Percentiles rank a stretch among this genome's conserved stretches.
These are phyloP conservation scores for Rhamnusium bicolor DNA, from an alignment of 2,888 invertebrate species.

Conservation along the genomic window DNA sequence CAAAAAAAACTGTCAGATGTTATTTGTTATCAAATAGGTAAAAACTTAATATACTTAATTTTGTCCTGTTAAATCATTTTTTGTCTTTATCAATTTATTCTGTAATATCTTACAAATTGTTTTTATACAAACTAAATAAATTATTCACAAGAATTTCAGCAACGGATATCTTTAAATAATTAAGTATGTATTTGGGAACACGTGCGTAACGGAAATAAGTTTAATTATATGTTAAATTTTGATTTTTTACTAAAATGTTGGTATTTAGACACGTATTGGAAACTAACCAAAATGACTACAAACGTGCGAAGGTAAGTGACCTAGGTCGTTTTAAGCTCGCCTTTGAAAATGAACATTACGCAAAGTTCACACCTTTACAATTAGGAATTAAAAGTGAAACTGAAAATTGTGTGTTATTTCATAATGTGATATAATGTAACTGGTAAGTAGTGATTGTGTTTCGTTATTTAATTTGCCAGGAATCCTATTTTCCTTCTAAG, in stretches of 20 bases:
- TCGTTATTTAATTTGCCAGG: too few relatives aligned
- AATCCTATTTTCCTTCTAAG: too few relatives aligned
- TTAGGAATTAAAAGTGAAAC: constrained; percentile 28
- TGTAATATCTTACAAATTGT: too few relatives aligned
- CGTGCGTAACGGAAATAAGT: constrained; percentile 9
- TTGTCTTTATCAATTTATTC: too few relatives aligned
- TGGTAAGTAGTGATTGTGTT: background rate
- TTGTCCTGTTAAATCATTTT: too few relatives aligned
- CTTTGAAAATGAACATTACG: constrained; percentile 27
- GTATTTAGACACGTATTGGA: constrained; percentile 42
- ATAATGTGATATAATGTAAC: background rate
- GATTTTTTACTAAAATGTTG: constrained; percentile 33
- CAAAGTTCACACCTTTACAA: constrained; percentile 30
- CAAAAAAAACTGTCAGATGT: too few relatives aligned
- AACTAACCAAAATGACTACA: constrained; percentile 40
- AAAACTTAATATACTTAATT: too few relatives aligned
- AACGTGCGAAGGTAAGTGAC: constrained; percentile 48
- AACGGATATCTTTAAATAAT: background rate
- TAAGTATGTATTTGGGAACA: background rate
- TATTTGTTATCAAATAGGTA: too few relatives aligned
- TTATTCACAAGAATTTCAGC: background rate
- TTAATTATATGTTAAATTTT: constrained; percentile 11
- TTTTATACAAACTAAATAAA: too few relatives aligned
- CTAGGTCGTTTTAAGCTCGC: constrained; percentile 30
- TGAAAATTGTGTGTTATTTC: constrained; percentile 9